Conservation (phyloP, 1,140 invertebrate genomes). For the Drosophila bifasciata region DNA sequence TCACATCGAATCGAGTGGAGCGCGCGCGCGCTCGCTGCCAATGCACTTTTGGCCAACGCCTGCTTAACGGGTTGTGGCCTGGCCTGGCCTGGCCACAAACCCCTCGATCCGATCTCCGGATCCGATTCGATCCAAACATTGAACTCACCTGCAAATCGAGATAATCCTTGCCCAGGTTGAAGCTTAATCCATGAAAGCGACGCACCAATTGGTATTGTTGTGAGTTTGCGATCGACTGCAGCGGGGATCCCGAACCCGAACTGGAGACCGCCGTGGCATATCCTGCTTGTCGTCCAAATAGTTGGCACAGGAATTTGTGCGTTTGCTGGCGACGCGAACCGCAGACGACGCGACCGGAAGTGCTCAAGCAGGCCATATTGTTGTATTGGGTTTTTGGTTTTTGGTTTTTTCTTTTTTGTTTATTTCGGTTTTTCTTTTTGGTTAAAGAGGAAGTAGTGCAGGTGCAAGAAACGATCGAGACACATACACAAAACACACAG, state of each 20-base stretch:
- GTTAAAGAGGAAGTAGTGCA: neutral
- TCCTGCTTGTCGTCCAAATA: slow-evolving; percentile 52
- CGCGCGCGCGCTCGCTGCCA: slow-evolving; percentile 41
- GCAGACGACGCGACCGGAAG: slow-evolving; percentile 79
- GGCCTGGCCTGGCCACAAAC: neutral
- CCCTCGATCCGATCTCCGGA: slow-evolving; percentile 10
- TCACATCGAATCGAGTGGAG: neutral
- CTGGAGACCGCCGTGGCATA: neutral
- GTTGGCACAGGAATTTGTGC: slow-evolving; percentile 66
- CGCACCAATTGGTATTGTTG: slow-evolving; percentile 20
- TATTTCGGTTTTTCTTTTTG: slow-evolving; percentile 19
- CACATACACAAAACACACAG: no score
- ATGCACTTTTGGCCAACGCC: slow-evolving; percentile 65
- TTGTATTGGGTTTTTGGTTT: neutral
- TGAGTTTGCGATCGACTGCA: slow-evolving; percentile 16
- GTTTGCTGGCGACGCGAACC: slow-evolving; percentile 70
- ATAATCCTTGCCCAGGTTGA: slow-evolving; percentile 66
- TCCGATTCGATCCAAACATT: slow-evolving; percentile 13
- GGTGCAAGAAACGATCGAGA: no score
- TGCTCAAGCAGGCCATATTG: slow-evolving; percentile 79
- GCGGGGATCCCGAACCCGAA: slow-evolving; percentile 10
- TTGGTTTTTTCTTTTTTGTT: slow-evolving; percentile 11
- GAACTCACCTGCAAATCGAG: slow-evolving; percentile 70
- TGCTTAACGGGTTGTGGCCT: slow-evolving; percentile 26
- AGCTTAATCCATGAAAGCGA: slow-evolving; percentile 67